Evolutionary conservation across 2,113 vertebrate genomes (phyloP).

Genomic region (Gymnogyps californianus): DNA sequence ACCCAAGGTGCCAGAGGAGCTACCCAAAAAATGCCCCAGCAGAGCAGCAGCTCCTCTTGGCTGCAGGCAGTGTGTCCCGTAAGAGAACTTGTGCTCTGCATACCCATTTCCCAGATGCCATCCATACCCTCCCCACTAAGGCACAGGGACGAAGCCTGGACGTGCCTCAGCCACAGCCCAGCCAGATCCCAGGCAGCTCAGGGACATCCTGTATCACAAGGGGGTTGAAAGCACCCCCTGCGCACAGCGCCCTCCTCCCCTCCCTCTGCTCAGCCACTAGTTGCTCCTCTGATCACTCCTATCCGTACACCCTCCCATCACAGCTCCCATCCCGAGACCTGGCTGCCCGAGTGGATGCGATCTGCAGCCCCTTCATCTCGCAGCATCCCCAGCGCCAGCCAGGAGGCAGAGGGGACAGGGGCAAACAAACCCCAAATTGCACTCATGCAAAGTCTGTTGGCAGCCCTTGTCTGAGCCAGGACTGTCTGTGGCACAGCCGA

Average conservation of each 20-base stretch:
- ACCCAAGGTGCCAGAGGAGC: not conserved
- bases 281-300: not conserved
- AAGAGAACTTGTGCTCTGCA: not conserved
- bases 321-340: not conserved
- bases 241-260: not conserved
- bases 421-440: not conserved
- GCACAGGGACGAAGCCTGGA: not conserved
- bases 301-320: not conserved
- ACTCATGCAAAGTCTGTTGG: not conserved
- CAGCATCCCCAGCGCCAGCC: not conserved
- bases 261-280: not conserved
- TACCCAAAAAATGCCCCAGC: not conserved
- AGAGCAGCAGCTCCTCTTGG: not conserved
- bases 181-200: not conserved
- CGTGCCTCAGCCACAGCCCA: not conserved
- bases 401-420: not conserved
- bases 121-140: not conserved
- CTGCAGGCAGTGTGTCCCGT: not conserved
- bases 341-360: not conserved
- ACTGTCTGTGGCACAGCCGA: accelerated
- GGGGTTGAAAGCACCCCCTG: not conserved
- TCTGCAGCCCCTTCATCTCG: not conserved
- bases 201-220: not conserved
- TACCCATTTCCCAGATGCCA: not conserved
- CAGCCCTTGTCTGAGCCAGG: not conserved